Conservation (phyloP, 2,888 invertebrate genomes). For the Drosophila pseudotakahashii region DNA sequence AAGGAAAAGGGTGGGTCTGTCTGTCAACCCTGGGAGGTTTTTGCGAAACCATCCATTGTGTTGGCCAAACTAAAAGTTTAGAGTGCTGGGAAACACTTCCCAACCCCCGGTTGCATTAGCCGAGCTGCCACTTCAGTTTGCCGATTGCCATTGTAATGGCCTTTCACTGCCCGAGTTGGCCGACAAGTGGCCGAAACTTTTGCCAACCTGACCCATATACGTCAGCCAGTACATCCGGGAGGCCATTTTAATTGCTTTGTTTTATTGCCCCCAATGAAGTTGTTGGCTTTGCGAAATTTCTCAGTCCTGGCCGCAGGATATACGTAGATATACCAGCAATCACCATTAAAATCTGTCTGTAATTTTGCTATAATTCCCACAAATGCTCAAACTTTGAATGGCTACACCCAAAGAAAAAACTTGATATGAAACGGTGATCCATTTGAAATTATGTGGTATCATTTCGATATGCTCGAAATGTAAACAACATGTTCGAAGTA, state of each 20-base stretch:
- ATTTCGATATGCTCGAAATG: no score
- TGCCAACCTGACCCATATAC: constrained; percentile 64
- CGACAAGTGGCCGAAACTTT: constrained; percentile 59
- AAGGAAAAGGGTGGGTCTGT: constrained; percentile 4
- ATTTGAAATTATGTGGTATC: no score
- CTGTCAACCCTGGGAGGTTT: constrained; percentile 31
- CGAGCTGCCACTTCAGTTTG: constrained; percentile 54
- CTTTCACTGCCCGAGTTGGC: constrained; percentile 45
- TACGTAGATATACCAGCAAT: constrained; percentile 1
- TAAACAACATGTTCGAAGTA: no score
- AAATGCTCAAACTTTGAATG: neutral
- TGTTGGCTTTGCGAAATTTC: constrained; percentile 18
- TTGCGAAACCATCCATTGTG: constrained; percentile 52
- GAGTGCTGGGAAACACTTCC: constrained; percentile 43
- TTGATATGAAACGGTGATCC: no score
- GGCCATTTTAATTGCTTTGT: constrained; percentile 74
- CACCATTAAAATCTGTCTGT: constrained; percentile 5
- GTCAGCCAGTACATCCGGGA: constrained; percentile 51
- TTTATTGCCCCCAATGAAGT: constrained; percentile 62
- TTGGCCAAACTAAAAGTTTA: constrained; percentile 42
- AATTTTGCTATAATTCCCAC: neutral
- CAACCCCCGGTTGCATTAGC: constrained; percentile 44
- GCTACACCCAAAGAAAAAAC: no score
- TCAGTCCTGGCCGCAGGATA: constrained; percentile 17
- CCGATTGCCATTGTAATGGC: constrained; percentile 75